A percentile compares a stretch with the other conserved stretches of the same genome.
phyloP scores from a whole-genome alignment of 2,888 invertebrate genomes.

The Calliphora vomitoria region DNA sequence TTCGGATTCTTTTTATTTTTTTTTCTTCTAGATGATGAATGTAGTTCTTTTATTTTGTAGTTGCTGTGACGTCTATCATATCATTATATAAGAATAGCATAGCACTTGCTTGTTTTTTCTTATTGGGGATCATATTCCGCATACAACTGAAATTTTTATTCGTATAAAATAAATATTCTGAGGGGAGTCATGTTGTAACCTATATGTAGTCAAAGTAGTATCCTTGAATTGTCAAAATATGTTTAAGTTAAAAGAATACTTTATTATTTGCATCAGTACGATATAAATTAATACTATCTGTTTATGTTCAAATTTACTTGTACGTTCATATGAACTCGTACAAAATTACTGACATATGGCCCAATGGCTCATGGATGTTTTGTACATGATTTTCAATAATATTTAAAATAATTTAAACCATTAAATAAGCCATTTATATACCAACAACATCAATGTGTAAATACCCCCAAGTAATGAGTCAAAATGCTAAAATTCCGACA shows the following conservation, averaged over 20 bases:
- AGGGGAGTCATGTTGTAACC: background rate
- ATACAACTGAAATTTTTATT: background rate
- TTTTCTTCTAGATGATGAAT: background rate
- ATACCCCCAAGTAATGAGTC: too few relatives aligned
- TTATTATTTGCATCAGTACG: slow-evolving; percentile 28
- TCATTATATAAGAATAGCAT: slow-evolving; percentile 10
- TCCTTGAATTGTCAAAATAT: slow-evolving; percentile 60
- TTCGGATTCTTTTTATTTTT: background rate
- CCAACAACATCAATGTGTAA: too few relatives aligned
- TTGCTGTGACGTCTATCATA: background rate
- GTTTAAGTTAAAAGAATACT: slow-evolving; percentile 39
- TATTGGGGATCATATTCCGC: slow-evolving; percentile 12
- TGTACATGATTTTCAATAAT: too few relatives aligned
- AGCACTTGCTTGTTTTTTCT: background rate
- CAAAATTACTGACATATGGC: too few relatives aligned
- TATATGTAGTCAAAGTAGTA: background rate
- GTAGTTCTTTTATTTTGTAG: background rate
- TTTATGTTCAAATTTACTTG: too few relatives aligned
- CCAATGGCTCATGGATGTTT: too few relatives aligned
- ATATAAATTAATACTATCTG: too few relatives aligned
- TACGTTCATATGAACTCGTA: too few relatives aligned
- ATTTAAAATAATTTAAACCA: too few relatives aligned
- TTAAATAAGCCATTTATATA: too few relatives aligned
- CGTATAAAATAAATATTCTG: background rate
- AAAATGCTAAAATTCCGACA: too few relatives aligned